Percentiles rank a stretch among this genome's conserved stretches.
Evolutionary conservation across 2,113 vertebrate species (phyloP).

Genomic region (Sprattus sprattus): DNA sequence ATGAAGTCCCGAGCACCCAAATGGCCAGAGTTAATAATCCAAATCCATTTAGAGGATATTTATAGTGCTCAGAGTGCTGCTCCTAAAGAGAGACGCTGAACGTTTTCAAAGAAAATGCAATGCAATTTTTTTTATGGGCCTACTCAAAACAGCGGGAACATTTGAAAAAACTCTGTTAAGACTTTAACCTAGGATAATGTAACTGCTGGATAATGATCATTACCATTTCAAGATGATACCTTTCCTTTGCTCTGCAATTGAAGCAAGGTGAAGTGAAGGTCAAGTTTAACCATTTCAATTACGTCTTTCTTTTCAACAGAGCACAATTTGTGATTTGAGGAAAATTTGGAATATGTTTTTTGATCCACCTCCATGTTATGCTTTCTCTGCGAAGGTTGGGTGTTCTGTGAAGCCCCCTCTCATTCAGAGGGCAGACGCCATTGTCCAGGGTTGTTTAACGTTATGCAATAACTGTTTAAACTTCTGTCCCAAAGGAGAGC

Average conservation of each 20-base stretch:
- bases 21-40: not conserved
- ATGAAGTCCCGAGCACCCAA: not conserved
- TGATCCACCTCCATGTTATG: not conserved
- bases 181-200: not conserved
- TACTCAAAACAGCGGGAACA: not conserved
- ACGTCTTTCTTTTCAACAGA: not conserved
- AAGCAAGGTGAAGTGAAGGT: not conserved
- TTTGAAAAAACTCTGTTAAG: not conserved
- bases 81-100: not conserved
- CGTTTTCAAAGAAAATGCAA: not conserved
- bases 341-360: not conserved
- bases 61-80: not conserved
- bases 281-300: not conserved
- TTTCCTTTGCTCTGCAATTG: not conserved
- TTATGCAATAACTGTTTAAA: constrained; percentile 20
- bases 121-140: not conserved
- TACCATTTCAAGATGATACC: not conserved
- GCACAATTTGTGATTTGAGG: not conserved
- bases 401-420: not conserved
- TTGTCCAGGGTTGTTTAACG: constrained; percentile 14
- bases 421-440: not conserved
- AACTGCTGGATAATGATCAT: not conserved
- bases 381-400: not conserved
- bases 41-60: not conserved
- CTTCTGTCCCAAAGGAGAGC: not conserved